Conservation (phyloP, 2,888 invertebrate genomes). For the Luperina testacea region DNA sequence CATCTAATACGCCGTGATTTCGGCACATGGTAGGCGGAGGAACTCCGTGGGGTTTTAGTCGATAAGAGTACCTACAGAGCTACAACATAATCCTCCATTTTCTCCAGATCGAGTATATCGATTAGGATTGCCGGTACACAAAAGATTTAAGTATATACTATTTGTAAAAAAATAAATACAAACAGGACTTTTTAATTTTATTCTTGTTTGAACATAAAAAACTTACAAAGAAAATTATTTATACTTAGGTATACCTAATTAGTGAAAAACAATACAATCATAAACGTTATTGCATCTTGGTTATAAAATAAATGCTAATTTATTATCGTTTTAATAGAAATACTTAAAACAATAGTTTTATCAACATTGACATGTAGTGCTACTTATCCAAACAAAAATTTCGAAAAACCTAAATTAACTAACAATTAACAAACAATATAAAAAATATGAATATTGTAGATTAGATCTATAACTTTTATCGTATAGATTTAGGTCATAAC, state of each 20-base stretch:
- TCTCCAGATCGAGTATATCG: background rate
- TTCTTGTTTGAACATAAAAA: constrained; percentile 18
- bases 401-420: constrained; percentile 1
- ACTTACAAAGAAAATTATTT: background rate
- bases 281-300: background rate
- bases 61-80: background rate
- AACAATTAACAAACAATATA: background rate
- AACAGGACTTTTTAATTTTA: constrained; percentile 3
- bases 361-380: background rate
- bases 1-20: background rate
- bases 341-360: background rate
- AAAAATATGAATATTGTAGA: background rate
- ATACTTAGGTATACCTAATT: background rate
- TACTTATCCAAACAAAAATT: background rate
- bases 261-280: background rate
- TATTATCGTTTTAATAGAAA: background rate
- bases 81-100: background rate
- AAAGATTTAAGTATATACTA: background rate
- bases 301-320: background rate
- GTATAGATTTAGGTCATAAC: background rate
- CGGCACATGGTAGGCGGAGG: background rate
- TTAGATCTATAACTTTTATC: background rate
- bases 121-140: background rate
- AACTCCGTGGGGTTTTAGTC: background rate
- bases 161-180: background rate